Percentiles rank a stretch among this genome's conserved stretches.
Evolutionary conservation across 2,797 vertebrate species (phyloP).

Genomic region (Gymnopithys bicolor): DNA sequence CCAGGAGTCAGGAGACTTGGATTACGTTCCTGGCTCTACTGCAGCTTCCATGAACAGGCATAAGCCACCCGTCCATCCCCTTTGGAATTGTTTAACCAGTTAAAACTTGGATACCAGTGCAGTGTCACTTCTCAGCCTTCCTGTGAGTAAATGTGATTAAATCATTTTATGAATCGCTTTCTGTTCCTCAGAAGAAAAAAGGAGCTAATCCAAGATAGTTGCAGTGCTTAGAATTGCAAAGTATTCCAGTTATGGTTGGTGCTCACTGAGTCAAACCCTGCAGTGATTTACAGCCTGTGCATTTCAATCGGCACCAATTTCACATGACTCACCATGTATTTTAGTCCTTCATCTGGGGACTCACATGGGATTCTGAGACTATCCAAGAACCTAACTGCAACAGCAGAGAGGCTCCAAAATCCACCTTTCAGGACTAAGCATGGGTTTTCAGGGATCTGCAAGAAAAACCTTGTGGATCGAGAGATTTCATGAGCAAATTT

Average conservation of each 20-base stretch:
- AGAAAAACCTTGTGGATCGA: background rate
- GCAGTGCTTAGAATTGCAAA: slow-evolving; percentile 57
- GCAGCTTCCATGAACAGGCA: background rate
- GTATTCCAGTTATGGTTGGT: slow-evolving; percentile 27
- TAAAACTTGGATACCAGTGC: background rate
- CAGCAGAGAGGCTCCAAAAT: slow-evolving; percentile 2
- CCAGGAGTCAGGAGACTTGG: slow-evolving; percentile 60
- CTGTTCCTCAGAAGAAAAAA: background rate
- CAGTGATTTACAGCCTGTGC: slow-evolving; percentile 66
- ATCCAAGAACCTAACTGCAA: slow-evolving; percentile 25
- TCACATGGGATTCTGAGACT: slow-evolving; percentile 34
- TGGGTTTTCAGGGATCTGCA: background rate
- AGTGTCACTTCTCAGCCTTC: background rate
- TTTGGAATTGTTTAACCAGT: background rate
- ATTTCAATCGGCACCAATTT: slow-evolving; percentile 41
- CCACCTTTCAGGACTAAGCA: slow-evolving; percentile 7
- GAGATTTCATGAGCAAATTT: background rate
- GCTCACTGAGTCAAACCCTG: slow-evolving; percentile 57
- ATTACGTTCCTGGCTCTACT: slow-evolving; percentile 40
- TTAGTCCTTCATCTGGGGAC: slow-evolving; percentile 56
- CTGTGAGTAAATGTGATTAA: background rate
- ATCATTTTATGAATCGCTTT: background rate
- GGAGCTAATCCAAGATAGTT: background rate
- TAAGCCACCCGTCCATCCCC: background rate
- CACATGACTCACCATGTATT: slow-evolving; percentile 56